Evolutionary conservation across 30 jellyfish, hydroid and myxozoan genomes (phyloP).

Genomic region (Cassiopea xamachana): DNA sequence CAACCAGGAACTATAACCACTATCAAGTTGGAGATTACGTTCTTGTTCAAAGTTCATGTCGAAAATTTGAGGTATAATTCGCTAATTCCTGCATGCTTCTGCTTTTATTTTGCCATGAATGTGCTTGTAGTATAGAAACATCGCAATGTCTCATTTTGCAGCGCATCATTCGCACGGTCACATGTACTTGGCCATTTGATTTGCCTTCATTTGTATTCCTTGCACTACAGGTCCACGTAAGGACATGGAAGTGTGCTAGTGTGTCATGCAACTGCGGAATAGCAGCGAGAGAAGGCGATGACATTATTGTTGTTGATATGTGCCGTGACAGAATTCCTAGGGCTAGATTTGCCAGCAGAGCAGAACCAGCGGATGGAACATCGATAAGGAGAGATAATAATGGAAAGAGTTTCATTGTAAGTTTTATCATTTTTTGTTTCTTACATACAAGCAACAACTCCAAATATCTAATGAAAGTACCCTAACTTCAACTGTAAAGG

Average conservation of each 20-base stretch:
- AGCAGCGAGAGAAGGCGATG: slow-evolving; percentile 98
- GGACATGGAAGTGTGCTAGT: slow-evolving; percentile 86
- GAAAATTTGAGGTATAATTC: slow-evolving; percentile 78
- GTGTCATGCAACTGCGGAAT: slow-evolving; percentile 95
- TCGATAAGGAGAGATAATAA: slow-evolving; percentile 71
- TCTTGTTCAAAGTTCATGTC: slow-evolving; percentile 70
- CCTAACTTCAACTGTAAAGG: too few species aligned
- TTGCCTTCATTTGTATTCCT: too few species aligned
- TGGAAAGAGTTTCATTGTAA: slow-evolving; percentile 88
- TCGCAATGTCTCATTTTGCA: too few species aligned
- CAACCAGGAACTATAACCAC: slow-evolving; percentile 71
- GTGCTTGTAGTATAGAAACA: too few species aligned
- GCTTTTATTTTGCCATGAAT: too few species aligned
- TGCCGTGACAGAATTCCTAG: slow-evolving; percentile 91
- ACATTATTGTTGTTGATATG: slow-evolving; percentile 91
- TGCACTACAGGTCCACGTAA: slow-evolving; percentile 78
- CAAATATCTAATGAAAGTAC: too few species aligned
- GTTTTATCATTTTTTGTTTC: background rate
- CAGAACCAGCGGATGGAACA: slow-evolving; percentile 84
- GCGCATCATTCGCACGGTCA: background rate
- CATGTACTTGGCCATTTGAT: too few species aligned
- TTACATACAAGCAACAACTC: too few species aligned
- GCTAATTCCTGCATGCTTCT: too few species aligned
- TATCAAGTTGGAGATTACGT: slow-evolving; percentile 91
- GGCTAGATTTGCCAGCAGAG: slow-evolving; percentile 85